Percentiles rank a stretch among this genome's conserved stretches.
These are phyloP conservation scores for Pogonocichla stellata DNA, from an alignment of 2,113 vertebrate genomes.

Conservation along the genomic window DNA sequence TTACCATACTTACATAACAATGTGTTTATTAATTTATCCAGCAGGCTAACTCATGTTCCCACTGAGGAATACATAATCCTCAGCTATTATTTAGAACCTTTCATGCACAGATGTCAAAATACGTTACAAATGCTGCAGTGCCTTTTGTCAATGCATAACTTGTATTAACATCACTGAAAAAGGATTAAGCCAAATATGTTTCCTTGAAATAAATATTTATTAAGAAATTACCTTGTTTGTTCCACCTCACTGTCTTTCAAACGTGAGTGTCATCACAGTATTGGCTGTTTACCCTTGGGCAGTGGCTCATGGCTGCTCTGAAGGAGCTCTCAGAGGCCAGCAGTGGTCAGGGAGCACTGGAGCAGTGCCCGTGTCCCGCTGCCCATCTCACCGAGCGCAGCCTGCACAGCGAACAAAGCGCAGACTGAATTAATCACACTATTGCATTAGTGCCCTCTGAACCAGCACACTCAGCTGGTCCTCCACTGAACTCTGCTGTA, in stretches of 20 bases:
- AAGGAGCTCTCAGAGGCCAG: background rate
- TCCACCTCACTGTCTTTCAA: background rate
- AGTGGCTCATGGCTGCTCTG: background rate
- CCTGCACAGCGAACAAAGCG: background rate
- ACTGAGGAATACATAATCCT: background rate
- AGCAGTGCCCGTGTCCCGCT: accelerated
- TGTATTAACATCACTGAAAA: background rate
- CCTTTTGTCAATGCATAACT: background rate
- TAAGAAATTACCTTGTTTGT: constrained; percentile 5
- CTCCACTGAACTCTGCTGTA: constrained; percentile 14
- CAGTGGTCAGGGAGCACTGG: background rate
- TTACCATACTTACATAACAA: constrained; percentile 22
- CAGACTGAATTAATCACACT: constrained; percentile 35
- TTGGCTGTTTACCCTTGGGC: background rate
- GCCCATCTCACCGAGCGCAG: background rate
- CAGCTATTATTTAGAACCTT: constrained; percentile 10
- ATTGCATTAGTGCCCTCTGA: constrained; percentile 45
- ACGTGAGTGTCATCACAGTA: background rate
- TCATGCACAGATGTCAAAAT: constrained; percentile 27
- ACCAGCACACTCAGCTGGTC: constrained; percentile 17
- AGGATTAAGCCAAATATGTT: background rate
- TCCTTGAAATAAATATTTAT: constrained; percentile 19
- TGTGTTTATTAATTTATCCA: constrained; percentile 44
- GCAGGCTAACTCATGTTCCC: background rate
- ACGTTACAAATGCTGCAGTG: background rate